Conservation (phyloP, 1,140 invertebrate genomes). For the Apis laboriosa region DNA sequence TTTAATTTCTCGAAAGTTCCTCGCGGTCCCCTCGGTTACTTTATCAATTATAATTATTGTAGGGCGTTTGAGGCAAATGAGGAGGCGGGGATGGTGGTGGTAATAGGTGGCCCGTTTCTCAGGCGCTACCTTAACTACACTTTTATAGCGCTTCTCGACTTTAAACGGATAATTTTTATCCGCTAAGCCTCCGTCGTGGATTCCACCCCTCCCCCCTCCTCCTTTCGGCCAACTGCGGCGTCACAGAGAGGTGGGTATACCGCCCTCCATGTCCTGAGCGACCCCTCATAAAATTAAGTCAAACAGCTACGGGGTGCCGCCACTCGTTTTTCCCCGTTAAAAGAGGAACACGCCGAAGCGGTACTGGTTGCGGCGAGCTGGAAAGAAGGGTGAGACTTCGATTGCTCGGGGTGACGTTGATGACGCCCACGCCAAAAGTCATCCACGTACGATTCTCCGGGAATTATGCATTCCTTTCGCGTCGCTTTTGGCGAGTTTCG, state of each 20-base stretch:
- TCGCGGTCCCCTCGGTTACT: slow-evolving; percentile 52
- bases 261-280: slow-evolving; percentile 66
- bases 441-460: background rate
- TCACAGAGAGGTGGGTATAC: slow-evolving; percentile 60
- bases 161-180: slow-evolving; percentile 75
- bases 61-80: slow-evolving; percentile 33
- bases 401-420: slow-evolving; percentile 55
- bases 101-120: slow-evolving; percentile 45
- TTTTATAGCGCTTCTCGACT: slow-evolving; percentile 72
- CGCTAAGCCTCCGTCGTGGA: slow-evolving; percentile 63
- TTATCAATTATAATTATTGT: slow-evolving; percentile 71
- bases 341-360: slow-evolving; percentile 59
- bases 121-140: slow-evolving; percentile 68
- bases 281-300: slow-evolving; percentile 77
- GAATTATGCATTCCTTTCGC: background rate
- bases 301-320: slow-evolving; percentile 71
- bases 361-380: slow-evolving; percentile 51
- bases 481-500: too few species aligned
- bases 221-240: slow-evolving; percentile 37
- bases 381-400: slow-evolving; percentile 30
- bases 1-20: slow-evolving; percentile 43
- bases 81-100: slow-evolving; percentile 29
- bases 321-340: slow-evolving; percentile 66
- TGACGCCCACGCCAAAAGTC: slow-evolving; percentile 56
- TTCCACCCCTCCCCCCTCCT: slow-evolving; percentile 33